Conservation (phyloP, 23 tunicate species). For the Halocynthia aurantium region DNA sequence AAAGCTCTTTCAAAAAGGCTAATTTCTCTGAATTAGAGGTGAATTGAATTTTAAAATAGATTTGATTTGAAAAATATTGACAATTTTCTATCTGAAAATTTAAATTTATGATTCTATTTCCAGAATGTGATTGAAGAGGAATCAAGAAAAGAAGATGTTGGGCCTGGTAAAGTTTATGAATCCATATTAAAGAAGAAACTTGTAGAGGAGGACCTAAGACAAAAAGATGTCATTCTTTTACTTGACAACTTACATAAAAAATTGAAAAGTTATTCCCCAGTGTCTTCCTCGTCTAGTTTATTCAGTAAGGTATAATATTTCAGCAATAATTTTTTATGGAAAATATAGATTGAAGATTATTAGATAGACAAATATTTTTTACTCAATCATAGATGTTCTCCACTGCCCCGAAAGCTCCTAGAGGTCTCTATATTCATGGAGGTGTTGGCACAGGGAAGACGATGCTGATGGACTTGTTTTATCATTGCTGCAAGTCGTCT, state of each 20-base stretch:
- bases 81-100: no score
- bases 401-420: conserved; percentile 30
- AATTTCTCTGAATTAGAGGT: no score
- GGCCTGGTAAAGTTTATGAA: conserved; percentile 34
- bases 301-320: conserved; percentile 25
- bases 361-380: background rate
- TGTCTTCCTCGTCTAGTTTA: conserved; percentile 12
- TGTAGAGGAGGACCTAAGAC: conserved; percentile 39
- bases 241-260: conserved; percentile 34
- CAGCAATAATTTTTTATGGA: background rate
- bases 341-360: background rate
- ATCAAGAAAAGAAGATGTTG: conserved; percentile 2
- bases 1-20: no score
- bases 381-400: conserved; percentile 24
- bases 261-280: conserved; percentile 31
- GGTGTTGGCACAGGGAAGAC: conserved; percentile 99
- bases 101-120: background rate
- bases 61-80: no score
- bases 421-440: conserved; percentile 93
- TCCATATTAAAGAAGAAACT: conserved; percentile 15
- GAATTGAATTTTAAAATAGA: no score
- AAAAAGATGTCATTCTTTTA: conserved; percentile 30
- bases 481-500: conserved; percentile 48
- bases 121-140: conserved; percentile 15
- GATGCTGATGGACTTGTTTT: conserved; percentile 98